Base-by-base conservation (phyloP, 2,113 vertebrate genomes). In the Chamaetylas fuelleborni region DNA sequence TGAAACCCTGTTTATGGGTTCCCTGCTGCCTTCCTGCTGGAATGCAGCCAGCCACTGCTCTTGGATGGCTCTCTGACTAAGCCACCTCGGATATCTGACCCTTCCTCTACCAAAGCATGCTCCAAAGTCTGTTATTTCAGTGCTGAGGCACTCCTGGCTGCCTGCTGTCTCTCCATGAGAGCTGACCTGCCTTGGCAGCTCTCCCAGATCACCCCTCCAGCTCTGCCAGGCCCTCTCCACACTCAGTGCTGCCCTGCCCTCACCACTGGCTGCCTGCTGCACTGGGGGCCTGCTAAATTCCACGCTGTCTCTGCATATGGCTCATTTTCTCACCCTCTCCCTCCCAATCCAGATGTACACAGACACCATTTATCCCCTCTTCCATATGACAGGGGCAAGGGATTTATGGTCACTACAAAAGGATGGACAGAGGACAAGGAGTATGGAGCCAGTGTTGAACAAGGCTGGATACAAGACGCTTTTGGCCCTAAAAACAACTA, bases 61-160 rank as follows among this genome's bases (percentile, higher is more conserved):
- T 31, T 33, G 36, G 43, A 24, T 2, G 3, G 34, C 48, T 51
- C 62, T 66, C 26, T 72, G 43, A 64, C 28, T 24, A 56, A 71
- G 11, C 58, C n/a, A n/a, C 17, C 24, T 28, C 0, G 0, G 48
- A 3, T 81, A 66, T 25, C 33, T 70, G 60, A 69, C 38, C 48
- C 42, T 34, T 67, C 42, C 64, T 86, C 56, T 47, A 11, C 2
- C 58, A 28, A 56, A 64, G 33, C 5, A 22, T 18, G 26, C 22
- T 82, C 48, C 8, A 1, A 53, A 56, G 23, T 5, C 50, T 76
- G 43, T 53, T 42, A 25, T 8, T 78, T 74, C 69, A 38, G 23
- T 2, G 36, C n/a, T 16, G n/a, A 62, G 61, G 61, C 48, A 17
- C 40, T 58, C 36, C 61, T 65, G 45, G 19, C 56, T 76, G 67